Evolutionary conservation across 2,888 invertebrate genomes (phyloP).

Genomic region (Cenopis cana): DNA sequence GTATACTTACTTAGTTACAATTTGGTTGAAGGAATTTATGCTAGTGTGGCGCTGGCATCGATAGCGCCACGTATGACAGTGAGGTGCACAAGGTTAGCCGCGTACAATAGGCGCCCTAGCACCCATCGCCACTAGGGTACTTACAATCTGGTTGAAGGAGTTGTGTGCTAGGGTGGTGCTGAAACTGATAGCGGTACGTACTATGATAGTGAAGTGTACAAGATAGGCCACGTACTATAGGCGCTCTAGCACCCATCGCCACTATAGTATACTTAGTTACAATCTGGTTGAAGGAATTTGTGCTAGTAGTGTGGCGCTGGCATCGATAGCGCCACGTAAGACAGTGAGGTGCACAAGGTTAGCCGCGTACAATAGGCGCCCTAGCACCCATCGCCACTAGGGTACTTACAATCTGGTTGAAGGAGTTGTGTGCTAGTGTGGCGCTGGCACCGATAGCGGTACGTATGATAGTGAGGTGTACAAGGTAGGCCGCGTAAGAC

Average conservation of each 20-base stretch:
- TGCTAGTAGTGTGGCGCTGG: conserved; percentile 43
- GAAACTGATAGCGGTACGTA: not conserved
- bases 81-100: conserved; percentile 49
- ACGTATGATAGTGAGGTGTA: conserved; percentile 45
- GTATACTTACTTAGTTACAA: conserved; percentile 26
- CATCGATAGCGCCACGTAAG: not conserved
- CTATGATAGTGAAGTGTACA: conserved; percentile 43
- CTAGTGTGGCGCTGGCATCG: conserved; percentile 35
- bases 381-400: conserved; percentile 51
- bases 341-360: conserved; percentile 47
- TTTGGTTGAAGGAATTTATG: conserved; percentile 46
- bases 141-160: conserved; percentile 48
- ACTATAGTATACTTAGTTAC: conserved; percentile 49
- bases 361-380: conserved; percentile 50
- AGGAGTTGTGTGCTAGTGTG: conserved; percentile 45
- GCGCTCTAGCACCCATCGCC: conserved; percentile 39
- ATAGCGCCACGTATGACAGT: not conserved
- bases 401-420: conserved; percentile 49
- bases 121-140: conserved; percentile 33
- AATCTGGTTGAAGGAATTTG: conserved; percentile 46
- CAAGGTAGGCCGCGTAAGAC: conserved; percentile 50
- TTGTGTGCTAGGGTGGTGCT: conserved; percentile 44
- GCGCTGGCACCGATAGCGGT: not conserved
- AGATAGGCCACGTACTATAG: conserved; percentile 51
- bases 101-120: conserved; percentile 49